Percentiles rank a stretch among this genome's conserved stretches.
Conservation (phyloP, 2,797 vertebrate species). For the Clarias pachynema region DNA sequence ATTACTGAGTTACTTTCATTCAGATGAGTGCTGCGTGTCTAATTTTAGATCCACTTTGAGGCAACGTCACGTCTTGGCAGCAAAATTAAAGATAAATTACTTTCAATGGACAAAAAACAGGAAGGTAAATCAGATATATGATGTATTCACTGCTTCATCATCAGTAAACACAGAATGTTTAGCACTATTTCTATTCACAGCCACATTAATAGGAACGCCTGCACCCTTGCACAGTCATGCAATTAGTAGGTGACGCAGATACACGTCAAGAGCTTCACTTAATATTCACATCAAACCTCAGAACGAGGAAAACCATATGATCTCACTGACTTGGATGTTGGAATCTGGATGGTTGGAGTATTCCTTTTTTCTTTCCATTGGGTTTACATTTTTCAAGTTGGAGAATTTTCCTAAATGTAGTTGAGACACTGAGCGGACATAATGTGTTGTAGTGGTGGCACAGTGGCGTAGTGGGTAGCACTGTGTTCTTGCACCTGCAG, state of each 20-base stretch:
- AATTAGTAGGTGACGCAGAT: not conserved
- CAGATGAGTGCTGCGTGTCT: conserved; percentile 29
- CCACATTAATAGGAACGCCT: not conserved
- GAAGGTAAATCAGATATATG: conserved; percentile 36
- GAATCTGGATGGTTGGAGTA: not conserved
- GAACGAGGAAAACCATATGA: not conserved
- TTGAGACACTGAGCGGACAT: no score
- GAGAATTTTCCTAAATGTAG: not conserved
- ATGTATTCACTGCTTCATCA: conserved; percentile 16
- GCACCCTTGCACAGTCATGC: not conserved
- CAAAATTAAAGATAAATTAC: conserved; percentile 31
- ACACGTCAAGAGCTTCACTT: not conserved
- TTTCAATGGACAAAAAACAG: conserved; percentile 36
- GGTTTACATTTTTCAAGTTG: not conserved
- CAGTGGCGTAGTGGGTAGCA: no score
- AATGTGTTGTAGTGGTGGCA: no score
- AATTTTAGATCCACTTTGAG: conserved; percentile 50
- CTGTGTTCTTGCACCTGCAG: no score
- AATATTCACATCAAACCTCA: not conserved
- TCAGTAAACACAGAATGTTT: conserved; percentile 9
- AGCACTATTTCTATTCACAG: not conserved
- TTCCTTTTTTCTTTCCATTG: not conserved
- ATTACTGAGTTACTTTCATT: conserved; percentile 47
- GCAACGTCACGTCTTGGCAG: conserved; percentile 34
- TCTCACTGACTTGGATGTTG: not conserved